These are phyloP conservation scores for Gambelia wislizenii DNA, from an alignment of 2,797 vertebrate genomes.

Conservation along the genomic window DNA sequence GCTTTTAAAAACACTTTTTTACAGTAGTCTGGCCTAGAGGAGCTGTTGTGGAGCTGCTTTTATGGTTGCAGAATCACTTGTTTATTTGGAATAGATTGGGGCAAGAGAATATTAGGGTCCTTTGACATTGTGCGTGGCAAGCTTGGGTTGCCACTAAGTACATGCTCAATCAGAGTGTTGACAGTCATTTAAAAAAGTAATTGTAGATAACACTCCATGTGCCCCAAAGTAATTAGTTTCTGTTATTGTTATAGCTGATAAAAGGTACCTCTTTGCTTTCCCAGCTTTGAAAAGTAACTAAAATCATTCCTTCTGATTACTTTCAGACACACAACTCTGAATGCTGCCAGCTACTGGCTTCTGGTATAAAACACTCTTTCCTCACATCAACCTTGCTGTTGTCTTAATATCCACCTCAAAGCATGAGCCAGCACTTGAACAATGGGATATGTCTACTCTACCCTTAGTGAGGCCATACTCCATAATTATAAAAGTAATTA, in stretches of 20 bases:
- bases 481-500: no score
- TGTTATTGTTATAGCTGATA: neutral
- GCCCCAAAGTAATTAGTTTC: neutral
- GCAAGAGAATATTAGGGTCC: neutral
- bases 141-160: neutral
- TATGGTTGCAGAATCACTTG: neutral
- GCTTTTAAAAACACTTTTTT: constrained; percentile 40
- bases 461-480: no score
- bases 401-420: no score
- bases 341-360: neutral
- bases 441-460: no score
- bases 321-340: neutral
- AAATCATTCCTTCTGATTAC: neutral
- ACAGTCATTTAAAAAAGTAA: neutral
- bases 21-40: constrained; percentile 34
- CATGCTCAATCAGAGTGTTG: neutral
- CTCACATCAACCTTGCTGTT: no score
- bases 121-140: neutral
- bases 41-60: constrained; percentile 48
- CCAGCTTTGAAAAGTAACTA: neutral
- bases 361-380: no score
- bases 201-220: neutral
- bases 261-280: neutral
- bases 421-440: no score
- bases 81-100: neutral